Evolutionary conservation across 2,797 vertebrate species (phyloP).

Genomic region (Enteromius anoplus): DNA sequence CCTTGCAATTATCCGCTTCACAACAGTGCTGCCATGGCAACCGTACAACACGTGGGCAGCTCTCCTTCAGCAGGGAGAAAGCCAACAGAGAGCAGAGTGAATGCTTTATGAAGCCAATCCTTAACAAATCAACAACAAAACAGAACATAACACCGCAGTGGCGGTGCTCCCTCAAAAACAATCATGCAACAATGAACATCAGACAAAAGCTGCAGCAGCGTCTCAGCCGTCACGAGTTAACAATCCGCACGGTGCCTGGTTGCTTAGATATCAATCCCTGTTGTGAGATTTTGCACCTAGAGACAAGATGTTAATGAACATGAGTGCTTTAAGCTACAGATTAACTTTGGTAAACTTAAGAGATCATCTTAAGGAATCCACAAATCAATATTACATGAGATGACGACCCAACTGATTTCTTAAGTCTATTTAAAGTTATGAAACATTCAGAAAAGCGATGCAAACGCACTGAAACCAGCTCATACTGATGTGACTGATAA

Average conservation of each 20-base stretch:
- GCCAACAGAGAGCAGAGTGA: neutral
- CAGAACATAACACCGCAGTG: constrained; percentile 5
- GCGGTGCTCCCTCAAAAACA: neutral
- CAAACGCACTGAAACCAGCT: constrained; percentile 1
- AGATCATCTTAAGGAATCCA: neutral
- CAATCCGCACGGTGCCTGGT: neutral
- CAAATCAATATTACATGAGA: constrained; percentile 10
- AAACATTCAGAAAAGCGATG: neutral
- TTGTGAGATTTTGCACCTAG: constrained; percentile 21
- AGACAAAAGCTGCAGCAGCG: constrained; percentile 20
- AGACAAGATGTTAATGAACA: constrained; percentile 11
- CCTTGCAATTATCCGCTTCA: constrained; percentile 19
- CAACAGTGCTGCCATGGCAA: constrained; percentile 45
- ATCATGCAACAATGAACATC: constrained; percentile 16
- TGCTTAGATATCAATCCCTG: constrained; percentile 26
- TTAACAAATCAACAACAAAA: constrained; percentile 32
- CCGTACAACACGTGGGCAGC: constrained; percentile 26
- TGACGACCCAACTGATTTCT: neutral
- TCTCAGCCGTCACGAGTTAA: neutral
- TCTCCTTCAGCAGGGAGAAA: constrained; percentile 4
- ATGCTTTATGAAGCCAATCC: constrained; percentile 25
- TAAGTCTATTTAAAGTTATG: neutral
- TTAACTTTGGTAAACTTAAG: neutral
- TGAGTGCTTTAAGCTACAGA: neutral
- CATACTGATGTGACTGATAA: constrained; percentile 28